A percentile compares a stretch with the other conserved stretches of the same genome.
These are phyloP conservation scores for Petrophora chlorosata DNA, from an alignment of 2,888 invertebrate species.

Conservation along the genomic window DNA sequence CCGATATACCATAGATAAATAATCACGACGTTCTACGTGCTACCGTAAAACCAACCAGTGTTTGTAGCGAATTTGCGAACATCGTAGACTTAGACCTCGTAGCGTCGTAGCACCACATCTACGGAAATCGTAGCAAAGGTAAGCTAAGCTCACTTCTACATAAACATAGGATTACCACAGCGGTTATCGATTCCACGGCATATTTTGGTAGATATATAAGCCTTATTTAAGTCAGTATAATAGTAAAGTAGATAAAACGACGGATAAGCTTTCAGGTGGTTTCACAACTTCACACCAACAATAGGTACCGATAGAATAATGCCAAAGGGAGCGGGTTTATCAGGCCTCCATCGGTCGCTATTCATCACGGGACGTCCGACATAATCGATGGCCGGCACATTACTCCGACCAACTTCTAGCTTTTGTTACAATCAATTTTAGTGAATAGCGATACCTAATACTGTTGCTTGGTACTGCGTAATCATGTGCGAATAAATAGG, in stretches of 20 bases:
- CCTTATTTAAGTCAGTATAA: constrained; percentile 6
- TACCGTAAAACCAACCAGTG: too few relatives aligned
- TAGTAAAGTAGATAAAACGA: not conserved
- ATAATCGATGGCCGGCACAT: constrained; percentile 57
- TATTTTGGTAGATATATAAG: too few relatives aligned
- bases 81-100: too few relatives aligned
- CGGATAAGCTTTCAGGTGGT: not conserved
- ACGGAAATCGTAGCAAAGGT: too few relatives aligned
- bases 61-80: too few relatives aligned
- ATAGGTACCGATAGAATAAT: not conserved
- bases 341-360: constrained; percentile 48
- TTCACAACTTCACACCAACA: not conserved
- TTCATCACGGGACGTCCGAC: constrained; percentile 56
- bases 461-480: not conserved
- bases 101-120: too few relatives aligned
- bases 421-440: constrained; percentile 38
- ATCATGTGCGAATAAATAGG: too few relatives aligned
- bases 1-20: too few relatives aligned
- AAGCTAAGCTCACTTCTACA: too few relatives aligned
- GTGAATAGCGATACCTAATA: constrained; percentile 13
- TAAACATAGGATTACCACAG: too few relatives aligned
- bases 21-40: too few relatives aligned
- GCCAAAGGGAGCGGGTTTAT: constrained; percentile 42
- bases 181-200: too few relatives aligned
- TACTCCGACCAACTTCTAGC: constrained; percentile 31